Conservation (phyloP, 2,797 vertebrate species). For the Perdix hodgsoniae region DNA sequence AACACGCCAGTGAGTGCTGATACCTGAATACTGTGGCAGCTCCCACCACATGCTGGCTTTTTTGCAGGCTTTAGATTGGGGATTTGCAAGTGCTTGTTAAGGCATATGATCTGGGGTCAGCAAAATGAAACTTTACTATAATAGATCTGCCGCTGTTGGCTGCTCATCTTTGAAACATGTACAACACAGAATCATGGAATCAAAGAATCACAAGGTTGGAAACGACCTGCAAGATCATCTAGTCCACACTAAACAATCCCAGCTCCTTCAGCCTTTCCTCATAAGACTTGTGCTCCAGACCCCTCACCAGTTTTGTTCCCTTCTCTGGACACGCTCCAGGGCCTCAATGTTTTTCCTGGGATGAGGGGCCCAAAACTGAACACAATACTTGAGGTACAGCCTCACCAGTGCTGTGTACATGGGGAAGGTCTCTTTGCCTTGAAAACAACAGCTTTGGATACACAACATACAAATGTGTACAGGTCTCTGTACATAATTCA, state of each 20-base stretch:
- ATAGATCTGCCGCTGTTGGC: neutral
- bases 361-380: too few species aligned
- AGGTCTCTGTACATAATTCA: neutral
- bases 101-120: neutral
- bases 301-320: too few species aligned
- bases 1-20: neutral
- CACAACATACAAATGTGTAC: neutral
- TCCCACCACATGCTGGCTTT: neutral
- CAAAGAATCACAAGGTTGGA: too few species aligned
- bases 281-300: too few species aligned
- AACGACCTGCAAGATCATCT: too few species aligned
- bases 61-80: neutral
- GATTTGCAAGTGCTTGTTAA: neutral
- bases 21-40: neutral
- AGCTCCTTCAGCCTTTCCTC: too few species aligned
- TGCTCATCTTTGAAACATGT: neutral
- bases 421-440: neutral
- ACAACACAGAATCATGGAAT: neutral
- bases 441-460: neutral
- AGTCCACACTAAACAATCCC: too few species aligned
- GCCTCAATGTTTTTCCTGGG: too few species aligned
- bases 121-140: neutral
- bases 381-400: too few species aligned
- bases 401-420: neutral
- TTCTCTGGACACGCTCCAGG: too few species aligned